These are phyloP conservation scores for Amazona vittata DNA, from an alignment of 2,113 vertebrate genomes.

Conservation along the genomic window DNA sequence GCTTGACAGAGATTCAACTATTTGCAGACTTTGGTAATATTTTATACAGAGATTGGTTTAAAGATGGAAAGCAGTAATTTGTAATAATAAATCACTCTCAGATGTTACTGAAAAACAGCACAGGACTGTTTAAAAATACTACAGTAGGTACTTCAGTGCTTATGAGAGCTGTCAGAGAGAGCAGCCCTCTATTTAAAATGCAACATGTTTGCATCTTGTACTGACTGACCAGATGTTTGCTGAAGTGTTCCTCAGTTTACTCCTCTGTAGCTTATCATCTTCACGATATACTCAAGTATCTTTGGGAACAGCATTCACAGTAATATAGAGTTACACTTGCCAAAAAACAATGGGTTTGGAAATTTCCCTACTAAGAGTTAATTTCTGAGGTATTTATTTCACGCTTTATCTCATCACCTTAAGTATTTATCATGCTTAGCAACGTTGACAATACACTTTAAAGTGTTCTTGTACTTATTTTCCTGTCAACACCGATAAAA, in stretches of 20 bases:
- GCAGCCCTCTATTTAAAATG: background rate
- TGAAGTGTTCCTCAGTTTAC: background rate
- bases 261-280: background rate
- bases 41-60: background rate
- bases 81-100: slow-evolving; percentile 3
- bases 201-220: background rate
- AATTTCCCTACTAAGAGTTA: background rate
- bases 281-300: background rate
- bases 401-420: background rate
- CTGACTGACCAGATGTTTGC: background rate
- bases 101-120: background rate
- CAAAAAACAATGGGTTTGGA: background rate
- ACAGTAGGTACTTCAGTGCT: background rate
- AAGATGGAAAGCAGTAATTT: slow-evolving; percentile 12
- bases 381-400: background rate
- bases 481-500: background rate
- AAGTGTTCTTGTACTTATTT: background rate
- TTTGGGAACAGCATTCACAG: background rate
- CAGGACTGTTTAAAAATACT: background rate
- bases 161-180: background rate
- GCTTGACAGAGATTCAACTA: background rate
- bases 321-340: background rate
- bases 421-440: background rate
- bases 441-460: background rate
- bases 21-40: background rate